Evolutionary conservation across 2,888 invertebrate genomes (phyloP), one percentile per base, ranked within the genome.

Genomic region (Pseudoips prasinana): DNA sequence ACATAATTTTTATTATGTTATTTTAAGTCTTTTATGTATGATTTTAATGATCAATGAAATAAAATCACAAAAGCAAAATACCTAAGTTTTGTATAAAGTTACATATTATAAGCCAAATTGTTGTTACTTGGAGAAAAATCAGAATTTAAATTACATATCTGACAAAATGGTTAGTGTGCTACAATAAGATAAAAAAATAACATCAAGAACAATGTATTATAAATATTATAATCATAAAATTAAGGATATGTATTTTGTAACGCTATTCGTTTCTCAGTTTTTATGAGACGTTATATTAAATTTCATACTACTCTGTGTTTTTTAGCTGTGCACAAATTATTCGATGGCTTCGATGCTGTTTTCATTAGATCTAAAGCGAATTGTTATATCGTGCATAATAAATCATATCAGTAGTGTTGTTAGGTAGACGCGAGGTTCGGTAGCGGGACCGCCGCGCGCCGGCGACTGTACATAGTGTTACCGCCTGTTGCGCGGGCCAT

Each of bases 111-210:
- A 81, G 81, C 80, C 82, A 86, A 86, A 85, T 84, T 80, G 73
- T 85, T 81, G 73, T 85, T 82, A 86, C 84, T 74, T 74, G 83
- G 86, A 84, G 80, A 82, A 86, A 78, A 85, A 84, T 84, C 85
- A 75, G 87, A 88, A 88, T 88, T 88, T 88, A 88, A 83, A 86
- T 83, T 68, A 88, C 88, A 88, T 88, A 88, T 88, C 88, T 86
- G 84, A 85, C 82, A 87, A 86, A 84, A 87, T 87, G 88, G 88
- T 88, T 88, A 88, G 88, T 88, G 88, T 87, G 84, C 82, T 88
- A 88, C 85, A 79, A 79, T 87, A 86, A 85, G 86, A 77, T 78
- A 75, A 74, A 73, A 69, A 73, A 71, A 70, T 80, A 81, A 73
- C 83, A 83, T 77, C 82, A 85, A 81, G 74, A 81, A 82, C 85